A percentile compares a stretch with the other conserved stretches of the same genome.
Evolutionary conservation across 2,113 vertebrate species (phyloP).

Genomic region (Hippocampus comes): DNA sequence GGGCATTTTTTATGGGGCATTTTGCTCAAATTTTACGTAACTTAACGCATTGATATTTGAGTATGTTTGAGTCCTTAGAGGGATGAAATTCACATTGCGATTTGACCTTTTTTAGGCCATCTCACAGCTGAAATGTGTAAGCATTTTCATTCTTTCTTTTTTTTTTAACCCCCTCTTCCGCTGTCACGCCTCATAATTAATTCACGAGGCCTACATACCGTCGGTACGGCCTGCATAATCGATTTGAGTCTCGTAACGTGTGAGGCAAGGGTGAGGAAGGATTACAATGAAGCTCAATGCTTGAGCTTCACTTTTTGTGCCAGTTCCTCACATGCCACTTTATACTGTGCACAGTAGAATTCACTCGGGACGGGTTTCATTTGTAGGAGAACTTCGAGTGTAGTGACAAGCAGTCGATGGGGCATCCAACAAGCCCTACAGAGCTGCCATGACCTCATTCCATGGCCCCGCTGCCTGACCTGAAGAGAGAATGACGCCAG

Average conservation of each 20-base stretch:
- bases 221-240: constrained; percentile 22
- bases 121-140: background rate
- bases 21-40: too few relatives aligned
- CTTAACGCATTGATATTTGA: too few relatives aligned
- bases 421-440: constrained; percentile 50
- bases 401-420: constrained; percentile 48
- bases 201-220: constrained; percentile 35
- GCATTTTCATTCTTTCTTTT: background rate
- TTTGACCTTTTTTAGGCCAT: background rate
- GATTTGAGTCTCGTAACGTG: constrained; percentile 35
- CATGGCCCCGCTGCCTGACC: constrained; percentile 39
- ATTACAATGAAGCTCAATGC: background rate
- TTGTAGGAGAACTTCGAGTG: constrained; percentile 30
- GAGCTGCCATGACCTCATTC: constrained; percentile 66
- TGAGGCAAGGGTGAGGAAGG: background rate
- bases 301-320: background rate
- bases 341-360: background rate
- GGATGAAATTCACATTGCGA: background rate
- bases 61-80: background rate
- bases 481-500: constrained; percentile 30
- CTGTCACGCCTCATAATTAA: constrained; percentile 25
- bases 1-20: too few relatives aligned
- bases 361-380: background rate
- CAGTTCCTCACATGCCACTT: background rate
- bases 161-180: background rate